phyloP scores from a whole-genome alignment of 2,113 vertebrate genomes.

The Halichoeres trimaculatus region DNA sequence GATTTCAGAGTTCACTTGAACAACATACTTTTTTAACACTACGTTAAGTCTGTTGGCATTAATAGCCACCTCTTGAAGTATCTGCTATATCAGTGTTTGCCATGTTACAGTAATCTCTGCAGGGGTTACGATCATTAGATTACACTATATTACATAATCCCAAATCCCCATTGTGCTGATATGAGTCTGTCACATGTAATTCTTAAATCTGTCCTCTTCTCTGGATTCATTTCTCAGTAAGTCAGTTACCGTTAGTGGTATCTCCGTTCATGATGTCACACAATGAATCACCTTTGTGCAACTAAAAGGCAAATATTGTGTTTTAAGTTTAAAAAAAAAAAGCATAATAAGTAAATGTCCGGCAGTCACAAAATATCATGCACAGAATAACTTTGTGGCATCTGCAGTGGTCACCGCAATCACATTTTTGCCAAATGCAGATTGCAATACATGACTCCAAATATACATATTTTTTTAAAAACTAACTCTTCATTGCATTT shows the following conservation, averaged over 20 bases:
- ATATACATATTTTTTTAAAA: neutral
- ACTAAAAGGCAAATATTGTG: conserved; percentile 59
- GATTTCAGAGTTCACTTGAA: neutral
- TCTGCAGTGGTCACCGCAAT: neutral
- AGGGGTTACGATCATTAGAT: conserved; percentile 17
- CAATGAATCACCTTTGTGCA: conserved; percentile 20
- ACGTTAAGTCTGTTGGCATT: neutral
- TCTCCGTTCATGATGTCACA: conserved; percentile 27
- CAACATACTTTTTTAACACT: neutral
- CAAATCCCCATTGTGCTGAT: conserved; percentile 23
- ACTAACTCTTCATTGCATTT: no score
- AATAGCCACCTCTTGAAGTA: neutral
- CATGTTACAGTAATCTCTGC: conserved; percentile 20
- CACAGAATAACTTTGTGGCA: conserved; percentile 7
- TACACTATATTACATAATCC: conserved; percentile 36
- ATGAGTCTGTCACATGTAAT: neutral
- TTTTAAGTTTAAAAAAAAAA: no score
- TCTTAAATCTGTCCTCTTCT: conserved; percentile 27
- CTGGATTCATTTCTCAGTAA: conserved; percentile 9
- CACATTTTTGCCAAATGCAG: neutral
- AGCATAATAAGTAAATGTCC: no score
- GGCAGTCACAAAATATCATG: neutral
- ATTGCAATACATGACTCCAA: neutral
- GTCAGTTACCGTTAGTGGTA: conserved; percentile 25
- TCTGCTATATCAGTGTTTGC: conserved; percentile 6